These are phyloP conservation scores for Synaphobranchus kaupii DNA, from an alignment of 2,797 vertebrate genomes.

Conservation along the genomic window DNA sequence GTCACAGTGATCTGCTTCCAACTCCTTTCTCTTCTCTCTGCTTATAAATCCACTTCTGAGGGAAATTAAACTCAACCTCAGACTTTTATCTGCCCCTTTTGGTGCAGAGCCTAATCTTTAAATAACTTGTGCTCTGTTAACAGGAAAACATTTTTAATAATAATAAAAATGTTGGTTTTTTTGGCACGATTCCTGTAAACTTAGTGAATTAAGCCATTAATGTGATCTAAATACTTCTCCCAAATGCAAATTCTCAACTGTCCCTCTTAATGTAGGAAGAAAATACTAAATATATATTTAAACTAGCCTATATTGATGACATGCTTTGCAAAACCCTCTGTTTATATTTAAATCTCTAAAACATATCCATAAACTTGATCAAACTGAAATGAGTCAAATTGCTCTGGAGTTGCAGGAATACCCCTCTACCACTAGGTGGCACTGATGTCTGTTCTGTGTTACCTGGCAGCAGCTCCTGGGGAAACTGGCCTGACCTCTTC, in stretches of 20 bases:
- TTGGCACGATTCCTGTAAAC: neutral
- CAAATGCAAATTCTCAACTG: neutral
- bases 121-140: neutral
- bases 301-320: neutral
- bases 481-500: neutral
- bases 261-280: neutral
- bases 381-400: neutral
- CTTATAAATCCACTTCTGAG: neutral
- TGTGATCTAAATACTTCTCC: neutral
- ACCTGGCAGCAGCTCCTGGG: constrained; percentile 1
- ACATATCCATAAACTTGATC: neutral
- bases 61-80: neutral
- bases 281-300: neutral
- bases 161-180: neutral
- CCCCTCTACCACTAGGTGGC: constrained; percentile 57
- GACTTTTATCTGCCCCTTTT: neutral
- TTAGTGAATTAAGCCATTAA: neutral
- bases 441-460: constrained; percentile 30
- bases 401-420: neutral
- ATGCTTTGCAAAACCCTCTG: neutral
- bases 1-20: neutral
- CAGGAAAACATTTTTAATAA: neutral
- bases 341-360: neutral
- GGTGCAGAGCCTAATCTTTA: neutral
- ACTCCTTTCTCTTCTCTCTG: neutral